Evolutionary conservation across 1,140 invertebrate genomes (phyloP).

Genomic region (Macrobrachium rosenbergii): DNA sequence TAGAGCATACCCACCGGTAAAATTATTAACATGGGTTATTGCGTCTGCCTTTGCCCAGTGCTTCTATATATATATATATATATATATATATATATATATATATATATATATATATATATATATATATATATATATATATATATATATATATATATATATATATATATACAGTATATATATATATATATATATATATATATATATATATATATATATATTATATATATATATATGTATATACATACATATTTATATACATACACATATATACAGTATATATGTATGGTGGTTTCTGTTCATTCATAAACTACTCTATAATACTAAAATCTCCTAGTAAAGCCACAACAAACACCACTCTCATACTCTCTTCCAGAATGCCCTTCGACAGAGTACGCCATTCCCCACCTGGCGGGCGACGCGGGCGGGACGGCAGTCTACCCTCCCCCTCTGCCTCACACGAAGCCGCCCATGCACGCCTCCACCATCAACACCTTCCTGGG

Average conservation of each 20-base stretch:
- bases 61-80: background rate
- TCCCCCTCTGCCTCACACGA: conserved; percentile 53
- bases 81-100: conserved; percentile 25
- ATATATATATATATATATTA: conserved; percentile 19
- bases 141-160: conserved; percentile 29
- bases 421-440: conserved; percentile 4
- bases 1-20: no score
- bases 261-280: background rate
- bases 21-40: no score
- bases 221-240: conserved; percentile 31
- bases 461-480: conserved; percentile 57
- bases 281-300: background rate
- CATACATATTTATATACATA: conserved; percentile 9
- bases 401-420: conserved; percentile 42
- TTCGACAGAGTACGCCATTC: conserved; percentile 58
- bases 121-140: conserved; percentile 35
- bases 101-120: conserved; percentile 29
- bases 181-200: conserved; percentile 26
- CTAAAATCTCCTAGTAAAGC: no score
- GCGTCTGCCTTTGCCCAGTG: background rate
- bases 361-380: conserved; percentile 46
- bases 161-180: conserved; percentile 22
- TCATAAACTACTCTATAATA: no score
- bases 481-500: conserved; percentile 59
- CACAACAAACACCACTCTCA: background rate